These are phyloP conservation scores for Coenonympha arcania DNA, from an alignment of 2,888 invertebrate species.

Conservation along the genomic window DNA sequence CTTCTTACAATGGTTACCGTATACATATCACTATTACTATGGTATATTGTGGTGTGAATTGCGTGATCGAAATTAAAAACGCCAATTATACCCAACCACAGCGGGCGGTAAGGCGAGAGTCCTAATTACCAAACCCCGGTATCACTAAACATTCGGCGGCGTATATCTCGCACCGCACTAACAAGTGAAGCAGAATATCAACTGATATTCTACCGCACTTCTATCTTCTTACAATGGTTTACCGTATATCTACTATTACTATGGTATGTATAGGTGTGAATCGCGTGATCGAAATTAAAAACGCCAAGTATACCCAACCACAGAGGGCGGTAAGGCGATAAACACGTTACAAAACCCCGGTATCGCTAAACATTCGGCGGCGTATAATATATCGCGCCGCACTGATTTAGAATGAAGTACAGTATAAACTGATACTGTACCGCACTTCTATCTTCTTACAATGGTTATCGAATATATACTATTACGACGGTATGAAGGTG, in stretches of 20 bases:
- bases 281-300: not conserved
- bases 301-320: not conserved
- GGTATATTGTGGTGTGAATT: not conserved
- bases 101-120: slow-evolving; percentile 6
- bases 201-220: too few species aligned
- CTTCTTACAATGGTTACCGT: too few species aligned
- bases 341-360: slow-evolving; percentile 4
- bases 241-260: too few species aligned
- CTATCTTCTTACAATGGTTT: too few species aligned
- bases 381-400: slow-evolving; percentile 18
- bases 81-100: not conserved
- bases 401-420: too few species aligned
- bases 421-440: too few species aligned
- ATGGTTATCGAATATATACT: too few species aligned
- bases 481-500: too few species aligned
- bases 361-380: slow-evolving; percentile 19
- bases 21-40: too few species aligned
- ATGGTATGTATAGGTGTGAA: not conserved
- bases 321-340: slow-evolving; percentile 6
- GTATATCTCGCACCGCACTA: slow-evolving; percentile 18
- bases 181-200: too few species aligned
- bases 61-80: not conserved
- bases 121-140: slow-evolving; percentile 5
- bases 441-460: too few species aligned
- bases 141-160: slow-evolving; percentile 19